Base-by-base conservation (phyloP, 1,140 invertebrate species). In the Aphelenchoides fujianensis region DNA sequence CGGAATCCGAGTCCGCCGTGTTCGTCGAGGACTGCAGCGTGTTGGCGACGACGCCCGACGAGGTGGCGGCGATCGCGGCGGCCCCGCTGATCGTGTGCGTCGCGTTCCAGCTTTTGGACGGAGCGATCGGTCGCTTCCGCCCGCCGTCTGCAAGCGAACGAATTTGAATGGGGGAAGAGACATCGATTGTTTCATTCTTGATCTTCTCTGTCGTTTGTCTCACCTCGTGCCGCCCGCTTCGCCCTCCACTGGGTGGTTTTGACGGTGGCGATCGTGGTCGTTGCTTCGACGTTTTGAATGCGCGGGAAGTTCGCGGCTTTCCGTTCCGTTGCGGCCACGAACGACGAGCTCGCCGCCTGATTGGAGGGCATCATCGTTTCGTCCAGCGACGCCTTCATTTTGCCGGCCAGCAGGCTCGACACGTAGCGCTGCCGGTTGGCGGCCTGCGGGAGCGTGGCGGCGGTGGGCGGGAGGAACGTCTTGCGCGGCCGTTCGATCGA, bases 401-500 rank as follows among this genome's bases (percentile, higher is more conserved):
- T 48, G 12, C 41, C 41, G 41, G 41, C 41, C 12, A 48, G 12
- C 7, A 41, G 30, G 52, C 28, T 63, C 9, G 31, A 7, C n/a
- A 63, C 31, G 30, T 63, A 34, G 7, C 31, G 16, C 23, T 31
- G 16, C 7, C 31, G 61, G 23, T 3, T 63, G 7, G 23, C 5
- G 7, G 5, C 7, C 52, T 63, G 16, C 5, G 16, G 16, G 5
- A 63, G 7, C n/a, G 23, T 63, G 23, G 69, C 31, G 27, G 3
- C 34, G 16, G 70, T 5, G n/a, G 31, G 35, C 31, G 71, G 32
- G 59, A n/a, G 31, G 30, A 3, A 5, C 34, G 72, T 36, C 59
- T 67, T 35, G n/a, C 31, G 54, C 35, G 75, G 31, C 30, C 52
- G 9, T 69, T 69, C 68, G 61, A 70, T 70, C 27, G 27, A 34